Conservation (phyloP, 2,797 vertebrate genomes). For the Furcifer pardalis region DNA sequence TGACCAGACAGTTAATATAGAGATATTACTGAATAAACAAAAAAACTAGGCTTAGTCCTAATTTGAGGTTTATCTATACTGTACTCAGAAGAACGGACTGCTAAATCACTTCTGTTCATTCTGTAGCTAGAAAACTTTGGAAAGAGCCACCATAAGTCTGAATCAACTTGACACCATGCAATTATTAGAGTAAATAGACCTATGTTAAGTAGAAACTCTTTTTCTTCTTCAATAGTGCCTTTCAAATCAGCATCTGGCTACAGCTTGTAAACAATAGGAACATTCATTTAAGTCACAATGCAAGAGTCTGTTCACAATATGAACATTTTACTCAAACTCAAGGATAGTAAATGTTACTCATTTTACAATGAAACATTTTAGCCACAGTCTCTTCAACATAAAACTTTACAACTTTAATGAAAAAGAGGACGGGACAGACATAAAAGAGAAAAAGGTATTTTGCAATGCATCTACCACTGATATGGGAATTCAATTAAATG, state of each 20-base stretch:
- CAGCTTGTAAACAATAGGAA: conserved; percentile 61
- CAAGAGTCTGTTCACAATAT: conserved; percentile 47
- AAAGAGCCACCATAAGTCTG: no score
- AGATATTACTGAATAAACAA: no score
- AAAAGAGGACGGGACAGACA: conserved; percentile 41
- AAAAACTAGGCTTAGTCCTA: background rate
- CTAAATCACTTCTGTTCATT: no score
- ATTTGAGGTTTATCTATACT: background rate
- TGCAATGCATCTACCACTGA: conserved; percentile 68
- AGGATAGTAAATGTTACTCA: conserved; percentile 61
- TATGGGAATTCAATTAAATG: conserved; percentile 64
- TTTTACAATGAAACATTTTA: conserved; percentile 62
- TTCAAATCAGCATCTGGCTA: conserved; percentile 46
- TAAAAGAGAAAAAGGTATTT: conserved; percentile 72
- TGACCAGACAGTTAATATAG: no score
- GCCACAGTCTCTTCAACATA: conserved; percentile 61
- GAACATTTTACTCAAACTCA: conserved; percentile 48
- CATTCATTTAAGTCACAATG: conserved; percentile 49
- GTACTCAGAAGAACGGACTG: conserved; percentile 15
- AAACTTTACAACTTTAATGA: conserved; percentile 64
- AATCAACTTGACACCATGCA: no score
- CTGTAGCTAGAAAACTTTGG: no score
- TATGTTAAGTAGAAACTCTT: conserved; percentile 36
- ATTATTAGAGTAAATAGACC: background rate
- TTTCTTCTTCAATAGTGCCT: conserved; percentile 33